Evolutionary conservation across 1,140 invertebrate species (phyloP).

Genomic region (Zaprionus lachaisei): DNA sequence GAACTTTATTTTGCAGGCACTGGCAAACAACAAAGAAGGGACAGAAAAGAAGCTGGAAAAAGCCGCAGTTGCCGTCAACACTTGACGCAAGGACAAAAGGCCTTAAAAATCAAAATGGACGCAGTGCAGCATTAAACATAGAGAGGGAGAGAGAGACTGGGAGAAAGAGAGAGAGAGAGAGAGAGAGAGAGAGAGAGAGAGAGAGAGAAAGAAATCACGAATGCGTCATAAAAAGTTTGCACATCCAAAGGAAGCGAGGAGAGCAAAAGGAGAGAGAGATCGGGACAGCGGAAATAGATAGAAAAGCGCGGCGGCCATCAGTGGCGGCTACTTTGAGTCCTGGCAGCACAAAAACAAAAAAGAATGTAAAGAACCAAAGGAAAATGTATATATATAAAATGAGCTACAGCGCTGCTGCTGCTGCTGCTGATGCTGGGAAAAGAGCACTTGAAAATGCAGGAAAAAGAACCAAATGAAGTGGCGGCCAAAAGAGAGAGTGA

Average conservation of each 20-base stretch:
- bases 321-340: slow-evolving; percentile 63
- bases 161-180: slow-evolving; percentile 30
- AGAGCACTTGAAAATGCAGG: slow-evolving; percentile 65
- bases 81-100: slow-evolving; percentile 71
- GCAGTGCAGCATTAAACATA: slow-evolving; percentile 70
- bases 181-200: slow-evolving; percentile 33
- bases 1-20: slow-evolving; percentile 13
- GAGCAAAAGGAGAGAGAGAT: slow-evolving; percentile 2
- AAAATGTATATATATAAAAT: slow-evolving; percentile 51
- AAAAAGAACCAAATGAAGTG: slow-evolving; percentile 50
- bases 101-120: slow-evolving; percentile 68
- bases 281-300: slow-evolving; percentile 34
- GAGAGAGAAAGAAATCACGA: slow-evolving; percentile 63
- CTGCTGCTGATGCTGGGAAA: slow-evolving; percentile 39
- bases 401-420: slow-evolving; percentile 44
- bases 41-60: neutral
- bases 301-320: slow-evolving; percentile 54
- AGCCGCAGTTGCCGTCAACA: slow-evolving; percentile 41
- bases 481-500: slow-evolving; percentile 10
- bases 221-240: slow-evolving; percentile 80
- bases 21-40: slow-evolving; percentile 5
- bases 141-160: slow-evolving; percentile 26
- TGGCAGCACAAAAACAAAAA: slow-evolving; percentile 15
- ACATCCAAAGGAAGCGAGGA: slow-evolving; percentile 50
- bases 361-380: neutral